Conservation (phyloP, 2,888 invertebrate species). For the Pteria penguin region DNA sequence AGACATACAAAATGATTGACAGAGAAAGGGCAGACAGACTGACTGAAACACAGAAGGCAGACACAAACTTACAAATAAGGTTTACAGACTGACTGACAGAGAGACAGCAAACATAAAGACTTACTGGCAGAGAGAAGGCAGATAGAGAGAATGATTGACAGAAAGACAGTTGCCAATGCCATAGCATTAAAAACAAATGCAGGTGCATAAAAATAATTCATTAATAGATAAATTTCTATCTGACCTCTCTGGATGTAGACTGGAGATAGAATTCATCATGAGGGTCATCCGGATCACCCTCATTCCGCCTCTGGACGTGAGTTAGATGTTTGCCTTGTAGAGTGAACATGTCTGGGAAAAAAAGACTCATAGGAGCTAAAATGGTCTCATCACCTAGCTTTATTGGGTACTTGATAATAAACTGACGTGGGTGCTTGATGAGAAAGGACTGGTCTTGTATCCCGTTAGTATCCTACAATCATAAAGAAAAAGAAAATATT, state of each 20-base stretch:
- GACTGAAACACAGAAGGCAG: no score
- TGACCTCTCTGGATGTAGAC: conserved; percentile 81
- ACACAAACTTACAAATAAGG: no score
- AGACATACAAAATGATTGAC: no score
- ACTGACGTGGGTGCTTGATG: conserved; percentile 74
- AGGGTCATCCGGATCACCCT: conserved; percentile 94
- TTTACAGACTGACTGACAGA: no score
- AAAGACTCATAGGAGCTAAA: conserved; percentile 92
- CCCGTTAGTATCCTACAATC: conserved; percentile 88
- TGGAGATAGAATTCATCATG: conserved; percentile 96
- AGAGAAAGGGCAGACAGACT: no score
- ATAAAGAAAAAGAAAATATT: background rate
- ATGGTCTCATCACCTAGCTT: conserved; percentile 95
- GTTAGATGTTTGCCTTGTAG: conserved; percentile 81
- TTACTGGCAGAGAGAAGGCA: no score
- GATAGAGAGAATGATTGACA: no score
- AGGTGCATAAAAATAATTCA: no score
- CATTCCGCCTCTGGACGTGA: conserved; percentile 83
- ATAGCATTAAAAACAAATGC: no score
- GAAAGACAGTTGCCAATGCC: no score
- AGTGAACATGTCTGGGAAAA: conserved; percentile 91
- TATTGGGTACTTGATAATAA: conserved; percentile 75
- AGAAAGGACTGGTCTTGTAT: conserved; percentile 83
- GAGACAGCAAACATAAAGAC: no score
- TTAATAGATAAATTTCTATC: no score